These are phyloP conservation scores for Artibeus jamaicensis DNA, from an alignment of 2,797 vertebrate species.

Conservation along the genomic window DNA sequence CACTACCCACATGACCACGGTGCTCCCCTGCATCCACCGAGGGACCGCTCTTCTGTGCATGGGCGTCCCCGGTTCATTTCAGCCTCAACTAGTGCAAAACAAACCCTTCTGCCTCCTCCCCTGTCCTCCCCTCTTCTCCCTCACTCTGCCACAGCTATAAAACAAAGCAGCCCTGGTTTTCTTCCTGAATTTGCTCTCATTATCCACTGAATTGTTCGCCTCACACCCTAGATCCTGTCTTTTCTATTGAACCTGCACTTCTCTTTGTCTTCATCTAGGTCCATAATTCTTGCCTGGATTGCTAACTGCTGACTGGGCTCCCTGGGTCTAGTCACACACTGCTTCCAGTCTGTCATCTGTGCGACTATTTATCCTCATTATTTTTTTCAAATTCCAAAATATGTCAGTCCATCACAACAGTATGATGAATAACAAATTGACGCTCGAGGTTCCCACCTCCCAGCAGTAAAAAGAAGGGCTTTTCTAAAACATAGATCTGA, in stretches of 20 bases:
- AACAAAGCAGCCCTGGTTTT: neutral
- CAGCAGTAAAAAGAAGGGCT: neutral
- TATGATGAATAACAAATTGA: neutral
- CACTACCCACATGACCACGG: neutral
- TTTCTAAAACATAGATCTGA: neutral
- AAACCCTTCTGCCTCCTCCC: neutral
- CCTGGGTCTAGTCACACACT: neutral
- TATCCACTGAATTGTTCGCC: neutral
- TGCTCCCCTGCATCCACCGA: neutral
- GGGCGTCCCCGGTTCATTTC: neutral
- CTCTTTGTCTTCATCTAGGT: neutral
- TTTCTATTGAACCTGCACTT: neutral
- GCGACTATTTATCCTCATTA: neutral
- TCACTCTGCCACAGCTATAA: neutral
- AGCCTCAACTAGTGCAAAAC: neutral
- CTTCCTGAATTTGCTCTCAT: neutral
- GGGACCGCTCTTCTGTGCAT: neutral
- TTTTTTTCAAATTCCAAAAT: neutral
- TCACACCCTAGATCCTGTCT: neutral
- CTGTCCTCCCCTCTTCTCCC: too few relatives aligned
- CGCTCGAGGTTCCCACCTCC: neutral
- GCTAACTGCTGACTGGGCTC: neutral
- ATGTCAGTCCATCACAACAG: neutral
- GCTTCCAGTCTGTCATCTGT: neutral
- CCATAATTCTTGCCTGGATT: neutral